A percentile compares a stretch with the other conserved stretches of the same genome.
Evolutionary conservation across 2,888 invertebrate species (phyloP).

Genomic region (Venusia cambrica): DNA sequence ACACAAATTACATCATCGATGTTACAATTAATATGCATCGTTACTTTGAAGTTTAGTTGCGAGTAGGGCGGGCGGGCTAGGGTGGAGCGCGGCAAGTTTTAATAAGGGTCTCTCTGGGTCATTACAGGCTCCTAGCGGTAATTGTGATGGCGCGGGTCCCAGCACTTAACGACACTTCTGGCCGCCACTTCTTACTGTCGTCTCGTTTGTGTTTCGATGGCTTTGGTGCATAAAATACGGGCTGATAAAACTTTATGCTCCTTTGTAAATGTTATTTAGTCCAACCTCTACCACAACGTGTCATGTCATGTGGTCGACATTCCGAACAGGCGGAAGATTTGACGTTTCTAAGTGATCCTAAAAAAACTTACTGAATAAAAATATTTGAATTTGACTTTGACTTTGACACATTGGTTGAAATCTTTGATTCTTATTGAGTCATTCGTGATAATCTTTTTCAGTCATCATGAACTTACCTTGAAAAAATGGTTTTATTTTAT

Average conservation of each 20-base stretch:
- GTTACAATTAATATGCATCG: constrained; percentile 68
- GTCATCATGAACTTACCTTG: no score
- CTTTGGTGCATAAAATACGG: constrained; percentile 34
- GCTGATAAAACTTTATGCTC: constrained; percentile 14
- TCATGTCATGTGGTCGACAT: no score
- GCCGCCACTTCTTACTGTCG: constrained; percentile 42
- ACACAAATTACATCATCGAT: constrained; percentile 56
- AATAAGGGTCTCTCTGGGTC: constrained; percentile 72
- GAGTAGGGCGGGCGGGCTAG: constrained; percentile 44
- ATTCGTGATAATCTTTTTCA: no score
- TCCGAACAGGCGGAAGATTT: no score
- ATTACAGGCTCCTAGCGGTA: constrained; percentile 66
- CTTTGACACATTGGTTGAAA: no score
- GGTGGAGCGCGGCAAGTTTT: constrained; percentile 58
- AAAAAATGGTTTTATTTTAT: no score
- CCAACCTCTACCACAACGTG: no score
- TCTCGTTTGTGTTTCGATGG: constrained; percentile 48
- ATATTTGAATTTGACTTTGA: no score
- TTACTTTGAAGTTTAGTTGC: constrained; percentile 65
- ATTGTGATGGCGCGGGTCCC: constrained; percentile 58
- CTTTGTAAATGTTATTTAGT: no score
- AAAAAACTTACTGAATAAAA: no score
- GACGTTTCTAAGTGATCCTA: no score
- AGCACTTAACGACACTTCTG: constrained; percentile 62
- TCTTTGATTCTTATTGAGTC: no score